phyloP scores from a whole-genome alignment of 2,888 invertebrate species.

The Perithous albicinctus region DNA sequence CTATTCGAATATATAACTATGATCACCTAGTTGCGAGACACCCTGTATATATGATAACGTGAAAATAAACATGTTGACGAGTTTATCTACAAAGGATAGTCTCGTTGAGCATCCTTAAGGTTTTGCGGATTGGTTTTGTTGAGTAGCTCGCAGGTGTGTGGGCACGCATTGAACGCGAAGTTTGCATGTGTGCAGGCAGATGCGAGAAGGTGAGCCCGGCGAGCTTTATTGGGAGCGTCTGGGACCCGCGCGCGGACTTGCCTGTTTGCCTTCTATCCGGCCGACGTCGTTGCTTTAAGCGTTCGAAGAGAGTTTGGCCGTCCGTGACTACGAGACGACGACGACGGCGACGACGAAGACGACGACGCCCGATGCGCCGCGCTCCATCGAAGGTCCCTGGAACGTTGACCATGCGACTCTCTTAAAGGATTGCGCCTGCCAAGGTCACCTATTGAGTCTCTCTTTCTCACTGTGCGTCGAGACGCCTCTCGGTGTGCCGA shows the following conservation, averaged over 20 bases:
- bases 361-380: slow-evolving; percentile 54
- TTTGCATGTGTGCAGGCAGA: slow-evolving; percentile 66
- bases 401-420: slow-evolving; percentile 83
- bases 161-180: neutral
- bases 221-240: slow-evolving; percentile 80
- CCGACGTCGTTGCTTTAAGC: slow-evolving; percentile 9
- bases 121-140: neutral
- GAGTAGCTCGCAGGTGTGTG: neutral
- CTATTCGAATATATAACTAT: no score
- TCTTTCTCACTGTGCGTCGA: slow-evolving; percentile 39
- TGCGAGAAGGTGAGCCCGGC: slow-evolving; percentile 70
- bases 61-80: neutral
- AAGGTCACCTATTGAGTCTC: slow-evolving; percentile 77
- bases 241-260: slow-evolving; percentile 54
- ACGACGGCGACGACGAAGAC: no score
- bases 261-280: slow-evolving; percentile 54
- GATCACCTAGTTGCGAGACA: no score
- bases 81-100: neutral
- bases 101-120: neutral
- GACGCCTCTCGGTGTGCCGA: slow-evolving; percentile 59
- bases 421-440: slow-evolving; percentile 78
- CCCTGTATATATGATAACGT: neutral
- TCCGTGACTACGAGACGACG: slow-evolving; percentile 75
- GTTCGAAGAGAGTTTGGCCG: slow-evolving; percentile 76
- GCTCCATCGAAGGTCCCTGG: slow-evolving; percentile 79